These are phyloP conservation scores for Venturia canescens DNA, from an alignment of 1,140 invertebrate species.

Conservation along the genomic window DNA sequence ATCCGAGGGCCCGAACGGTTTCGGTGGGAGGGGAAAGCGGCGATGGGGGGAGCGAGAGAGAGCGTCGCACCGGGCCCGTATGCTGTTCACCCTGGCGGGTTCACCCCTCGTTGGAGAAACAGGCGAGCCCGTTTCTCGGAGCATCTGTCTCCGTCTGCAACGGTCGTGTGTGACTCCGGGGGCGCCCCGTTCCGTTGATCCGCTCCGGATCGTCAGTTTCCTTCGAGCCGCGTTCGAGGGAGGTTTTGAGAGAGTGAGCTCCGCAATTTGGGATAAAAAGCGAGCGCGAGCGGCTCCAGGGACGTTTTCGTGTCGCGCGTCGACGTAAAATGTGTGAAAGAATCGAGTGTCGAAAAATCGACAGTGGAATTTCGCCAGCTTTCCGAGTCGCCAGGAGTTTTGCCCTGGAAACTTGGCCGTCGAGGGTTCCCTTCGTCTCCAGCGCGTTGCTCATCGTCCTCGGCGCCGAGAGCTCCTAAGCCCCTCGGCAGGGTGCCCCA, in stretches of 20 bases:
- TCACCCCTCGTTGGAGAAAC: constrained; percentile 49
- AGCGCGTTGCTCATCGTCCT: constrained; percentile 59
- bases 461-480: no score
- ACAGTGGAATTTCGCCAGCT: constrained; percentile 10
- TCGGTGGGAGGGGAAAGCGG: constrained; percentile 31
- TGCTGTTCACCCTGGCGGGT: constrained; percentile 55
- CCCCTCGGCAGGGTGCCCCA: no score
- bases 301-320: no score
- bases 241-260: constrained; percentile 3
- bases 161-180: not conserved
- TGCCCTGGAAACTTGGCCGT: constrained; percentile 66
- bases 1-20: constrained; percentile 44
- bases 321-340: not conserved
- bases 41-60: not conserved
- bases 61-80: constrained; percentile 62
- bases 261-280: no score
- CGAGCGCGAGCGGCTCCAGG: no score
- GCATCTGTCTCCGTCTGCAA: constrained; percentile 45
- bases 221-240: constrained; percentile 14
- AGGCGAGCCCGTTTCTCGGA: constrained; percentile 43
- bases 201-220: constrained; percentile 4
- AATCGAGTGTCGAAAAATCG: not conserved
- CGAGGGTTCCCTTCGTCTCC: constrained; percentile 62
- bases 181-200: not conserved
- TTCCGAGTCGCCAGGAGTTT: constrained; percentile 59